Evolutionary conservation across 1,140 invertebrate genomes (phyloP).

Genomic region (Chironomus striatipennis): DNA sequence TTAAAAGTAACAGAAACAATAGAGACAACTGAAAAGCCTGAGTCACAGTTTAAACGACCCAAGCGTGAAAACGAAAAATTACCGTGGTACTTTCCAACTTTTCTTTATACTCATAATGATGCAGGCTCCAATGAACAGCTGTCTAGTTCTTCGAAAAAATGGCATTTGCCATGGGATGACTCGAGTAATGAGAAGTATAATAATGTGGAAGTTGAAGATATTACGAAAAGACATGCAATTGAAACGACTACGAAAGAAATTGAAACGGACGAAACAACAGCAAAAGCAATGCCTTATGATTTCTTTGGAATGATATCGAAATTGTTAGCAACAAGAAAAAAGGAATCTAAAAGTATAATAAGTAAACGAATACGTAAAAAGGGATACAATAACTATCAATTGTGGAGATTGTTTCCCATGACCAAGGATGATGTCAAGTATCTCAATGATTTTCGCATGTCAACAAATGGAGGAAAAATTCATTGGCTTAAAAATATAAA

Average conservation of each 20-base stretch:
- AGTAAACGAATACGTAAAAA: conserved; percentile 30
- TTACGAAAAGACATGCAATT: background rate
- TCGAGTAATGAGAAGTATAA: background rate
- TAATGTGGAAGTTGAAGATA: background rate
- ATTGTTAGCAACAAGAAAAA: conserved; percentile 27
- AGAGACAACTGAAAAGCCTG: background rate
- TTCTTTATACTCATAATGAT: background rate
- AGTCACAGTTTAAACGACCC: background rate
- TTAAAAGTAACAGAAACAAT: background rate
- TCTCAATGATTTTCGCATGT: conserved; percentile 34
- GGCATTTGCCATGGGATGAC: background rate
- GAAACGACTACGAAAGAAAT: background rate
- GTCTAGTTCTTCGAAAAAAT: background rate
- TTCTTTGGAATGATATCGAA: background rate
- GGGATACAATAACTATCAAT: conserved; percentile 37
- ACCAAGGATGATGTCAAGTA: conserved; percentile 33
- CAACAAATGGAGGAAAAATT: conserved; percentile 35
- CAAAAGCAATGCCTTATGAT: background rate
- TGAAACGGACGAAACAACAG: background rate
- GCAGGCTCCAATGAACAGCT: conserved; percentile 4
- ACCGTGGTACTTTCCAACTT: background rate
- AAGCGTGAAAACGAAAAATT: background rate
- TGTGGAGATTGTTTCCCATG: conserved; percentile 36
- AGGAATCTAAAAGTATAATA: conserved; percentile 27
- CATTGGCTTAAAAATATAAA: conserved; percentile 38